A percentile compares a stretch with the other conserved stretches of the same genome.
Conservation (phyloP, 1,140 invertebrate genomes). For the Tachypleus tridentatus region DNA sequence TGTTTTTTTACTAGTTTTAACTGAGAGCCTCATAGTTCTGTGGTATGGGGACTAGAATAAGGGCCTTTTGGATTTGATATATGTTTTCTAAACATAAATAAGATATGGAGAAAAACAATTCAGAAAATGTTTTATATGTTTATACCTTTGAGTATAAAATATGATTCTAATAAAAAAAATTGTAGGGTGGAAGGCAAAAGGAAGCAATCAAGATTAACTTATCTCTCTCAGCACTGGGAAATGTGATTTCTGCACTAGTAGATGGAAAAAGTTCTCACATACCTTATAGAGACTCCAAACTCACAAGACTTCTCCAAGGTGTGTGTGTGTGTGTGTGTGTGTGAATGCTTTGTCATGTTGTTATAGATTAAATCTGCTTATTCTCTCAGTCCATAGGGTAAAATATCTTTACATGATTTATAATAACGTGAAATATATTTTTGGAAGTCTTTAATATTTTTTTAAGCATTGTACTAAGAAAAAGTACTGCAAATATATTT, state of each 20-base stretch:
- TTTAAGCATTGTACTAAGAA: too few relatives aligned
- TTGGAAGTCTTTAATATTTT: too few relatives aligned
- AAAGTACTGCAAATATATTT: too few relatives aligned
- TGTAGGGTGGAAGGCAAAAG: slow-evolving; percentile 67
- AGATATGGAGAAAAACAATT: slow-evolving; percentile 1
- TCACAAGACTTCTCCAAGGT: slow-evolving; percentile 74
- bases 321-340: slow-evolving; percentile 9
- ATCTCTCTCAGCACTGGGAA: slow-evolving; percentile 80
- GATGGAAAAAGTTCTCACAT: slow-evolving; percentile 71
- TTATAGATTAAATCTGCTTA: too few relatives aligned
- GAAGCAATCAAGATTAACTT: slow-evolving; percentile 94
- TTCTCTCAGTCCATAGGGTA: too few relatives aligned
- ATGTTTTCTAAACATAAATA: background rate
- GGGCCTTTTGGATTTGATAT: too few relatives aligned
- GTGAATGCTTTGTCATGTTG: too few relatives aligned
- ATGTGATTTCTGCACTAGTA: slow-evolving; percentile 88
- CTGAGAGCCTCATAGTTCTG: too few relatives aligned
- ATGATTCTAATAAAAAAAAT: background rate
- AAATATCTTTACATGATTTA: too few relatives aligned
- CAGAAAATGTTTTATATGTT: slow-evolving; percentile 4
- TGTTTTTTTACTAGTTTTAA: too few relatives aligned
- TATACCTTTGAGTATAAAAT: background rate
- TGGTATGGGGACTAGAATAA: too few relatives aligned
- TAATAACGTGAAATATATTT: too few relatives aligned
- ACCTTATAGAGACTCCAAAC: slow-evolving; percentile 87